Conservation (phyloP, 1,140 invertebrate genomes). For the Gonioctena quinquepunctata region DNA sequence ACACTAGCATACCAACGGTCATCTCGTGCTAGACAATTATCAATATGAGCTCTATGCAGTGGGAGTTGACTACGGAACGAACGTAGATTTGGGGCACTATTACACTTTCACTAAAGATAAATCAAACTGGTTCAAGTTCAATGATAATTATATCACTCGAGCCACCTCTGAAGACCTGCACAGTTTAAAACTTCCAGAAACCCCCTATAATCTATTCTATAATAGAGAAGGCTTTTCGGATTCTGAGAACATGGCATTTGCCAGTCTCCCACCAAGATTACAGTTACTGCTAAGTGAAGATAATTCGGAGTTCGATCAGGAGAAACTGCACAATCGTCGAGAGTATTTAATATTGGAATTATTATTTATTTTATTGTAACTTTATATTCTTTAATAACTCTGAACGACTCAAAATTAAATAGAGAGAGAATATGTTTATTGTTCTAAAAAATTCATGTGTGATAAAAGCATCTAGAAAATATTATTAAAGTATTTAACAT, state of each 20-base stretch:
- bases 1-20: constrained; percentile 68
- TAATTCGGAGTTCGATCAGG: constrained; percentile 39
- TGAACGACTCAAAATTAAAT: no score
- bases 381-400: no score
- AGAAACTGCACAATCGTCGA: no score
- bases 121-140: constrained; percentile 78
- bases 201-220: constrained; percentile 84
- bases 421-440: no score
- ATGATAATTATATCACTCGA: constrained; percentile 72
- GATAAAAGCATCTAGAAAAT: no score
- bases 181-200: constrained; percentile 70
- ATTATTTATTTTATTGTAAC: no score
- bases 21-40: constrained; percentile 59
- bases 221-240: constrained; percentile 41
- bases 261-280: constrained; percentile 33
- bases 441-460: no score
- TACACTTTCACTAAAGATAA: constrained; percentile 77
- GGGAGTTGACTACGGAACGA: constrained; percentile 80
- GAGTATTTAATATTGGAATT: no score
- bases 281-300: constrained; percentile 41
- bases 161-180: constrained; percentile 65
- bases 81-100: constrained; percentile 84
- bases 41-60: constrained; percentile 77
- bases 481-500: no score
- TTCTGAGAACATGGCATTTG: constrained; percentile 37